A percentile compares a stretch with the other conserved stretches of the same genome.
These are phyloP conservation scores for Aphelenchoides avenae DNA, from an alignment of 1,140 invertebrate genomes.

Conservation along the genomic window DNA sequence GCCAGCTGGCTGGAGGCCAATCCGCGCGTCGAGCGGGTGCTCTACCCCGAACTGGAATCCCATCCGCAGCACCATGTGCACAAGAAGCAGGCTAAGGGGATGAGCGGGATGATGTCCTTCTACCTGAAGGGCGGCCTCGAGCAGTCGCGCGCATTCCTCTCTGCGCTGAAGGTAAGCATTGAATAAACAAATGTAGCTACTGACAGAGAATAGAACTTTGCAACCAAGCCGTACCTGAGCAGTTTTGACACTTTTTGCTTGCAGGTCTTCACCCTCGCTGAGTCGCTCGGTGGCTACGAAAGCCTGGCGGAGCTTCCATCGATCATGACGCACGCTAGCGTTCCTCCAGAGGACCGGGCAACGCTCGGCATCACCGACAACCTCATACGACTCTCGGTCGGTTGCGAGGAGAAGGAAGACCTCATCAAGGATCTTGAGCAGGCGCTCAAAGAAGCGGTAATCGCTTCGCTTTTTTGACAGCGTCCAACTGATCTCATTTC, in stretches of 20 bases:
- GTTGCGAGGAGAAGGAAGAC: constrained; percentile 80
- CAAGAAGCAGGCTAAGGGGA: constrained; percentile 68
- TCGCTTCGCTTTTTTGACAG: too few species aligned
- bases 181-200: neutral
- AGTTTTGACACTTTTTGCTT: neutral
- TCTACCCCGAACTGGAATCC: constrained; percentile 77
- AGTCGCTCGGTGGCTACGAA: constrained; percentile 64
- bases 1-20: constrained; percentile 71
- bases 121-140: constrained; percentile 75
- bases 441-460: constrained; percentile 18
- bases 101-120: constrained; percentile 78
- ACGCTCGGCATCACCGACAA: constrained; percentile 78
- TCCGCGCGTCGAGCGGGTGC: constrained; percentile 68
- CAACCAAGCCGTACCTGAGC: neutral
- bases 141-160: constrained; percentile 73
- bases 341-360: constrained; percentile 66
- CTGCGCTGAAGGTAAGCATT: constrained; percentile 59
- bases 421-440: constrained; percentile 77
- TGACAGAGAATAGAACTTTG: neutral
- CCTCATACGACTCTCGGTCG: constrained; percentile 82
- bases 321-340: constrained; percentile 53
- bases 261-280: constrained; percentile 62
- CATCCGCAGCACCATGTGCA: constrained; percentile 84
- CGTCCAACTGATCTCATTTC: too few species aligned
- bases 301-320: constrained; percentile 63